Percentiles rank a stretch among this genome's conserved stretches.
Conservation (phyloP, 2,888 invertebrate species). For the Margaritifera margaritifera region DNA sequence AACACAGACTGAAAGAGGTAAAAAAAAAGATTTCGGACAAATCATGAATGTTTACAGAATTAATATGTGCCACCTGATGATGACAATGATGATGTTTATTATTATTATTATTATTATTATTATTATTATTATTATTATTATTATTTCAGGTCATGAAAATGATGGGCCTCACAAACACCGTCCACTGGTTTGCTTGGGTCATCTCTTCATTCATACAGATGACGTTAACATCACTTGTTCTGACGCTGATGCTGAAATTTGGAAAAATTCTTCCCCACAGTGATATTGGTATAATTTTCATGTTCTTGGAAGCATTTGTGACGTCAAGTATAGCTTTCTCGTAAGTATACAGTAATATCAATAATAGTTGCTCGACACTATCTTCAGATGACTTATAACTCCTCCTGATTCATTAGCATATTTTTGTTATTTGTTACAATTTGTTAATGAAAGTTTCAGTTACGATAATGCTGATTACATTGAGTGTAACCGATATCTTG, state of each 20-base stretch:
- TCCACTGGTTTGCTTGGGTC: conserved; percentile 71
- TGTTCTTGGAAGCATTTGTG: conserved; percentile 72
- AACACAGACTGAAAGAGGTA: conserved; percentile 73
- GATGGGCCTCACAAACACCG: conserved; percentile 68
- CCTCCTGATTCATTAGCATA: too few relatives aligned
- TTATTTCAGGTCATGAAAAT: conserved; percentile 69
- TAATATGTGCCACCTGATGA: neutral
- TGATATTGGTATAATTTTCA: conserved; percentile 68
- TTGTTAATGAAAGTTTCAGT: too few relatives aligned
- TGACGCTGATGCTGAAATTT: conserved; percentile 80
- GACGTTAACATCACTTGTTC: conserved; percentile 62
- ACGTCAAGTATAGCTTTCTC: conserved; percentile 73
- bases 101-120: neutral
- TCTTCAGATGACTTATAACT: too few relatives aligned
- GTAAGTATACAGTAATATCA: conserved; percentile 58
- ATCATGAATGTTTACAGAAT: neutral
- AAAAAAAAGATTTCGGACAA: neutral
- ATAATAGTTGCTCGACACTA: neutral
- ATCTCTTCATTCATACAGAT: conserved; percentile 66
- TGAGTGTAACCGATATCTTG: too few relatives aligned
- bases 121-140: neutral
- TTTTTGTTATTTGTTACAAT: too few relatives aligned
- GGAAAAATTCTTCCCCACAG: conserved; percentile 67
- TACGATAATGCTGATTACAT: too few relatives aligned
- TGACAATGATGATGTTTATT: neutral